Percentiles rank a stretch among this genome's conserved stretches.
Evolutionary conservation across 2,797 vertebrate genomes (phyloP).

Genomic region (Caiman crocodilus): DNA sequence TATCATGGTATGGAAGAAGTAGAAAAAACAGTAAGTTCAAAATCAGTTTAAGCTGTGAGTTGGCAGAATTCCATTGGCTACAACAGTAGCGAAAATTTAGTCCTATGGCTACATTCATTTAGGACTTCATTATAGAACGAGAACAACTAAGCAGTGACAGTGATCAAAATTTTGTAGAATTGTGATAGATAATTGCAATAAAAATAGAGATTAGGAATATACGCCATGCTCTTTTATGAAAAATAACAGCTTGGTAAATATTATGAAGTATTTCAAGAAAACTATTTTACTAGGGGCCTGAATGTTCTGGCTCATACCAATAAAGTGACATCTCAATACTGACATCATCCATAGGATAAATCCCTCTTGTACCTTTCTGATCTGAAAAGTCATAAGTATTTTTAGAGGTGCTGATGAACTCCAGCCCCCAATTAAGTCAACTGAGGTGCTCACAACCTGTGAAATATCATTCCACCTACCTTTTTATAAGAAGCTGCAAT

Average conservation of each 20-base stretch:
- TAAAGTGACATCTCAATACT: fast-evolving
- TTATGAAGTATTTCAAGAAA: neutral
- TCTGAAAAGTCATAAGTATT: neutral
- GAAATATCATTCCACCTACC: neutral
- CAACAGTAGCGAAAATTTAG: too few relatives aligned
- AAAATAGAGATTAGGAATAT: neutral
- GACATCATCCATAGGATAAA: neutral
- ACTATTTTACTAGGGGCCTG: neutral
- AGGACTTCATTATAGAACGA: too few relatives aligned
- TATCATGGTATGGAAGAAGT: neutral
- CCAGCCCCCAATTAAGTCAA: neutral
- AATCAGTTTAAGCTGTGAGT: neutral
- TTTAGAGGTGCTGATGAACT: too few relatives aligned
- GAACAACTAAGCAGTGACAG: neutral
- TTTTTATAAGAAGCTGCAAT: neutral
- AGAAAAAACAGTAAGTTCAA: neutral
- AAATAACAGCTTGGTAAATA: neutral
- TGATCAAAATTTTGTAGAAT: neutral
- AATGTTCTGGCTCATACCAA: neutral
- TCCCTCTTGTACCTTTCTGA: neutral
- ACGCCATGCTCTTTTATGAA: neutral
- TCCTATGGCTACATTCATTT: too few relatives aligned
- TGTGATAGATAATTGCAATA: neutral
- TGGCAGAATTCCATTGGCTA: neutral
- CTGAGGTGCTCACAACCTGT: neutral